A percentile compares a stretch with the other conserved stretches of the same genome.
phyloP scores from a whole-genome alignment of 2,113 vertebrate genomes.

The Mesoclemmys tuberculata region DNA sequence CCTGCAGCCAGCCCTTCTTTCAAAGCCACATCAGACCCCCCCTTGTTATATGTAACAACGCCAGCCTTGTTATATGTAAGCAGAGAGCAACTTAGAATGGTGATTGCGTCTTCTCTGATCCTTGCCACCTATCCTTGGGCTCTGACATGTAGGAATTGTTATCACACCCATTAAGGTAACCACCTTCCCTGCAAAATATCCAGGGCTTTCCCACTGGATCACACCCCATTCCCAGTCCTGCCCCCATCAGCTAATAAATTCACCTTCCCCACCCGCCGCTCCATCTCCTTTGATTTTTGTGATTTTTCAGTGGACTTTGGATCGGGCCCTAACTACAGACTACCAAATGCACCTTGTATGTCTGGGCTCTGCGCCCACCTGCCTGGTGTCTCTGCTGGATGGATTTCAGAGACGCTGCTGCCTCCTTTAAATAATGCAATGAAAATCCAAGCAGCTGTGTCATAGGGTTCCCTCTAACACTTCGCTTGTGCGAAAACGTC shows the following conservation, averaged over 20 bases:
- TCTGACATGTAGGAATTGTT: background rate
- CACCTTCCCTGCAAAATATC: background rate
- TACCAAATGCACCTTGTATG: background rate
- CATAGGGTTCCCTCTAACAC: rapidly evolving
- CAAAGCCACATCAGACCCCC: background rate
- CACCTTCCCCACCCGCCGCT: background rate
- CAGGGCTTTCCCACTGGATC: background rate
- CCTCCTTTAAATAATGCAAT: background rate
- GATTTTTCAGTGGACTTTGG: background rate
- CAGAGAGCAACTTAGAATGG: background rate
- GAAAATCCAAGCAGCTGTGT: constrained; percentile 13
- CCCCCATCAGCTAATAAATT: background rate
- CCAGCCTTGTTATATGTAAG: background rate
- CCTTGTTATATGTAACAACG: no score
- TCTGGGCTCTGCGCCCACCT: constrained; percentile 28
- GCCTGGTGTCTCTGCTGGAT: background rate
- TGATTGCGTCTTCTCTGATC: background rate
- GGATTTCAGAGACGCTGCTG: background rate
- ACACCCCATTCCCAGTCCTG: rapidly evolving
- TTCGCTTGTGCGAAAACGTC: background rate
- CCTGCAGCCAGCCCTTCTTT: background rate
- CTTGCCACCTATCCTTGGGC: background rate
- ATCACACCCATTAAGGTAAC: background rate
- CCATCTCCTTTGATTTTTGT: background rate
- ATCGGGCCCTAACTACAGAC: background rate